A percentile compares a stretch with the other conserved stretches of the same genome.
phyloP scores from a whole-genome alignment of 2,113 vertebrate genomes.

The Eurystomus gularis region DNA sequence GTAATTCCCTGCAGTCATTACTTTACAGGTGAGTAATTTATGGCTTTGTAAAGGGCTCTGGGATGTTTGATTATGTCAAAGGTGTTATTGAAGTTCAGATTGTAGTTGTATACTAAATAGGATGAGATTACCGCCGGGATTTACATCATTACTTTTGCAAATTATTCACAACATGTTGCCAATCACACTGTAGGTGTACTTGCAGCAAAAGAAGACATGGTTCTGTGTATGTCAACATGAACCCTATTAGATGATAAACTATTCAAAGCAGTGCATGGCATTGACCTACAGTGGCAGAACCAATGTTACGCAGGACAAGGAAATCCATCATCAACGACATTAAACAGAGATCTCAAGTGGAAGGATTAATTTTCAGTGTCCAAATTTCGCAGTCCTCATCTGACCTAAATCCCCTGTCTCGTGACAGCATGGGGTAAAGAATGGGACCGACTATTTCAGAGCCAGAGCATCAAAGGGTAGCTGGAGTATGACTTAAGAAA shows the following conservation, averaged over 20 bases:
- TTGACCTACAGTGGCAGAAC: constrained; percentile 1
- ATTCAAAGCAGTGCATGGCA: neutral
- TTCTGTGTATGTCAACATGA: constrained; percentile 11
- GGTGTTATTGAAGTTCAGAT: constrained; percentile 70
- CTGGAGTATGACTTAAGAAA: neutral
- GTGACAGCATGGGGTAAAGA: neutral
- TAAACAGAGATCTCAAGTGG: neutral
- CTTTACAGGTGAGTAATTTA: constrained; percentile 72
- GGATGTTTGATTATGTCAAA: constrained; percentile 73
- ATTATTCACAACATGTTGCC: constrained; percentile 62
- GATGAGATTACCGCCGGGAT: constrained; percentile 61
- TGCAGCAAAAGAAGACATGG: neutral
- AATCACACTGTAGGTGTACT: constrained; percentile 33
- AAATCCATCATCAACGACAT: neutral
- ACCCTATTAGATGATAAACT: neutral
- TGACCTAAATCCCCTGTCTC: neutral
- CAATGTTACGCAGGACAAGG: neutral
- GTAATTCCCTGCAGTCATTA: constrained; percentile 70
- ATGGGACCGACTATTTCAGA: neutral
- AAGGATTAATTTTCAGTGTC: neutral
- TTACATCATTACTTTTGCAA: constrained; percentile 62
- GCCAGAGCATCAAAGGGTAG: neutral
- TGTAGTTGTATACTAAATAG: constrained; percentile 69
- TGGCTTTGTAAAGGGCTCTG: constrained; percentile 65
- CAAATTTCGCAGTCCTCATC: neutral